Evolutionary conservation across 1,140 invertebrate species (phyloP).

Genomic region (Temnothorax nylanderi): DNA sequence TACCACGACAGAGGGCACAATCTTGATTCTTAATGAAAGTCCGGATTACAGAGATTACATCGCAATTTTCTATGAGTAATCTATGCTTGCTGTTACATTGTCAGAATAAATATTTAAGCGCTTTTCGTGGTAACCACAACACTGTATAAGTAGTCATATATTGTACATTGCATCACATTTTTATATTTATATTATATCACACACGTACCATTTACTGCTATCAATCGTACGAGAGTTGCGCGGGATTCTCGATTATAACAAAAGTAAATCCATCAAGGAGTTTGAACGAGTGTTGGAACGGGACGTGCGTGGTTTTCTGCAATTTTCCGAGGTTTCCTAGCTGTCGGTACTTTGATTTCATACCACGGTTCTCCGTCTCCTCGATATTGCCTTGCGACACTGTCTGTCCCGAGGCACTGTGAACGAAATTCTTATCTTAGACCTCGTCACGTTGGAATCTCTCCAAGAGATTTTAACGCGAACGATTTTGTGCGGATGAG

Average conservation of each 20-base stretch:
- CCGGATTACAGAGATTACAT: constrained; percentile 2
- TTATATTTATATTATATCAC: not conserved
- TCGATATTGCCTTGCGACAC: constrained; percentile 69
- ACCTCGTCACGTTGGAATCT: constrained; percentile 57
- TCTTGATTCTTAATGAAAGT: constrained; percentile 5
- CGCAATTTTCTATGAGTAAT: constrained; percentile 16
- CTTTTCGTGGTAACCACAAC: not conserved
- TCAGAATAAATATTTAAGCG: not conserved
- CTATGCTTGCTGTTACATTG: not conserved
- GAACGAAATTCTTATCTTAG: constrained; percentile 71
- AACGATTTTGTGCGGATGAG: constrained; percentile 64
- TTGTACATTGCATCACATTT: not conserved
- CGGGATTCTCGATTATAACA: not conserved
- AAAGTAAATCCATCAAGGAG: constrained; percentile 1
- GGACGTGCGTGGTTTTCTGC: constrained; percentile 3
- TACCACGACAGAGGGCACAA: not conserved
- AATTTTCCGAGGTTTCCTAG: constrained; percentile 36
- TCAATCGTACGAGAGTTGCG: not conserved
- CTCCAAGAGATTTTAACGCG: constrained; percentile 70
- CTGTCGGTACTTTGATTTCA: constrained; percentile 59
- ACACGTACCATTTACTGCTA: not conserved
- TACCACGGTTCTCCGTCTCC: constrained; percentile 40
- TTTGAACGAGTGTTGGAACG: constrained; percentile 16
- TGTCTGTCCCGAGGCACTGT: constrained; percentile 39
- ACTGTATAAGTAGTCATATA: not conserved